Conservation (phyloP, 2,113 vertebrate genomes). For the Pholis gunnellus region DNA sequence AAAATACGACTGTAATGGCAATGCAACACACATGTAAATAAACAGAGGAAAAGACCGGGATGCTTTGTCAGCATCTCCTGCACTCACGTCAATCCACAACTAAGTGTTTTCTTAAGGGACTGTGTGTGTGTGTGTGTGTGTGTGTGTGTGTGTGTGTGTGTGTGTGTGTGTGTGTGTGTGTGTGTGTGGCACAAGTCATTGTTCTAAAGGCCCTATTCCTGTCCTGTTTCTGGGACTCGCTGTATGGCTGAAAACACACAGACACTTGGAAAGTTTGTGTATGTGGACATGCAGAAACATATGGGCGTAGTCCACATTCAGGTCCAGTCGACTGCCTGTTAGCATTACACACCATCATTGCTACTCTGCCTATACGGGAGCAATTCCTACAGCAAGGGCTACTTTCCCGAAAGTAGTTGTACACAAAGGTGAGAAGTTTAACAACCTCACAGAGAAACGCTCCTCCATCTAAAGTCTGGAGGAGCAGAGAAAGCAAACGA, state of each 20-base stretch:
- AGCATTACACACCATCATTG: not conserved
- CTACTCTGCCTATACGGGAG: not conserved
- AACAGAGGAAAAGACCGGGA: constrained; percentile 44
- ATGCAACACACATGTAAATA: constrained; percentile 13
- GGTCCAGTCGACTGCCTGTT: not conserved
- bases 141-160: constrained; percentile 2
- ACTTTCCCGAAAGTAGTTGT: no score
- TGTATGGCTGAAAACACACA: not conserved
- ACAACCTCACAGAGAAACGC: no score
- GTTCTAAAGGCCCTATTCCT: constrained; percentile 46
- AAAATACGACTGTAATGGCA: constrained; percentile 11
- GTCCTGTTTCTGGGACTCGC: constrained; percentile 30
- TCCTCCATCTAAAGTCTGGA: no score
- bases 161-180: constrained; percentile 10
- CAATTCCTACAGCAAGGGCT: not conserved
- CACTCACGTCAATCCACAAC: constrained; percentile 28
- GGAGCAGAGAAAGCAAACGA: no score
- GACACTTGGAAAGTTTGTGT: constrained; percentile 1
- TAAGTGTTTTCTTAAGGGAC: constrained; percentile 34
- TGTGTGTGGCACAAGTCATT: constrained; percentile 37
- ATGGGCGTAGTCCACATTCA: not conserved
- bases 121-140: constrained; percentile 18
- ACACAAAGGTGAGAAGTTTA: no score
- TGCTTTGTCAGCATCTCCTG: constrained; percentile 53
- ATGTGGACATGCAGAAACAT: not conserved